Base-by-base conservation (phyloP, 2,888 invertebrate species). In the Tenthredo scrophulariae region DNA sequence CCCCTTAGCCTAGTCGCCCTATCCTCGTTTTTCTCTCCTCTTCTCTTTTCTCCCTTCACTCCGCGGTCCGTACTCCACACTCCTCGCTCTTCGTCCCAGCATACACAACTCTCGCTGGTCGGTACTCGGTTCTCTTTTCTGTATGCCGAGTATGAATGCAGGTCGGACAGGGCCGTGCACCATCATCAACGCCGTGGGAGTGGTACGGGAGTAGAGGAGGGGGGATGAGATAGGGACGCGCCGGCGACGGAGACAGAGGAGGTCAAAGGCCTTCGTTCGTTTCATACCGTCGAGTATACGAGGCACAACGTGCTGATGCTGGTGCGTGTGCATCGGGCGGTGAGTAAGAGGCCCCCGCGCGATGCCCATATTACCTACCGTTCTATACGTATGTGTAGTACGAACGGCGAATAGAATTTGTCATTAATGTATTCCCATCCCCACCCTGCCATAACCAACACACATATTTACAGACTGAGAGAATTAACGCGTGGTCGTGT, bases 261-360 rank as follows among this genome's bases (percentile, higher is more conserved):
- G 92, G 92, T 92, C 92, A 92, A 92, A 92, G 92, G 92, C 92
- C 92, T 92, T 89, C 88, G 91, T 91, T 91, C 88, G 91, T 91
- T 91, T 90, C 89, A 90, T 91, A 87, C 87, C 80, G 58, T 79
- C 79, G 89, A 88, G 90, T 88, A 88, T 88, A 84, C 74, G 86
- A 70, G 70, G 84, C 18, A 83, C 65, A n/a, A 70, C 26, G 46
- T 26, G 46, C 46, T 15, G 46, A 80, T 65, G 85, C 80, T 87
- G 86, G 62, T 22, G 62, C 62, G 22, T 62, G 62, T 62, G 88
- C 89, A 70, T 84, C 67, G 84, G 84, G 85, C 77, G 86, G 86
- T 26, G 75, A 75, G 75, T 86, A 72, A 85, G 87, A 85, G 86
- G 77, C 86, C 87, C 80, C 85, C 87, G 87, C 86, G 84, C 87